Evolutionary conservation across 23 tunicate species (phyloP), one percentile per base, ranked within the genome.

Genomic region (Corella eumyota): DNA sequence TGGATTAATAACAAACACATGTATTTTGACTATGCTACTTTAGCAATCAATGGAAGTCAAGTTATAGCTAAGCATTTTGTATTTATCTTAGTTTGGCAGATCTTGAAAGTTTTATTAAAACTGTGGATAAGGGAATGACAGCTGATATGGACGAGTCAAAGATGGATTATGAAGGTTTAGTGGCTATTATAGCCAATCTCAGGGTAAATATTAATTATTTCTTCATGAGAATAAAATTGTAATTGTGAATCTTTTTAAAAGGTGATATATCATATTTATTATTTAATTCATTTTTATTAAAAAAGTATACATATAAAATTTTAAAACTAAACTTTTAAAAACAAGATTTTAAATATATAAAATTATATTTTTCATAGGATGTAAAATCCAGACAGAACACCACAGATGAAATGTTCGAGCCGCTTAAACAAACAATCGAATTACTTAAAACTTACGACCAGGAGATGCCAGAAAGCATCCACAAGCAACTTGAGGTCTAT

Each of bases 361-460:
- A n/a, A n/a, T n/a, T 36, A 23, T 32, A 19, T 6, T 58, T 23
- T 58, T 58, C 28, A 4, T 55, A 88, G 96, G 98, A 82, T 44
- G 81, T 81, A 57, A 92, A 92, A 77, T 66, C 85, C 4, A 76
- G 98, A 19, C 92, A 82, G 68, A 76, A 58, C 55, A 82, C 75
- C 21, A 92, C 92, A 2, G 98, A 92, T 66, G 92, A 76, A 37
- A 92, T 92, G 98, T 92, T 92, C 35, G 98, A 92, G 77, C 98
- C 98, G 6, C 80, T 92, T 25, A 92, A 92, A 60, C 86, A 81
- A 82, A 81, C 98, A 30, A 92, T 92, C 53, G 98, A 92, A 58
- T 64, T 92, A 7, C 67, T 92, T 63, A 92, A 92, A 76, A 76
- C 98, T 5, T 92, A 92, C 40, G 92, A 92, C 56, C 98, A 92